phyloP scores from a whole-genome alignment of 2,113 vertebrate genomes.

The Chamaetylas fuelleborni region DNA sequence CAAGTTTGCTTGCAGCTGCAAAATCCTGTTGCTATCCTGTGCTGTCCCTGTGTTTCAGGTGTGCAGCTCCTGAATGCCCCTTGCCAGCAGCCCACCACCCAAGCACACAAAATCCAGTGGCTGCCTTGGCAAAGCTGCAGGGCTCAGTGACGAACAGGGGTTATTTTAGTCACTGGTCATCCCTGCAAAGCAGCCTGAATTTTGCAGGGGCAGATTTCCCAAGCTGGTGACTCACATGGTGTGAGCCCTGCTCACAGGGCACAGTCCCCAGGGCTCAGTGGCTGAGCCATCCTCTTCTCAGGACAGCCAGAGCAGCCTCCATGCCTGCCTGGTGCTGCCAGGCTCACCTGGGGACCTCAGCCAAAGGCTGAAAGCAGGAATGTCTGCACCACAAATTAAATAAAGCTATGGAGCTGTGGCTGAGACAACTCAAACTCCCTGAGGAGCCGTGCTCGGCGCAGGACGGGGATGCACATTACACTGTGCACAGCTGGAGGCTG shows the following conservation, averaged over 20 bases:
- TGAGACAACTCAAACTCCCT: neutral
- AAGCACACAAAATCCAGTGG: neutral
- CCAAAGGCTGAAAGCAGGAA: neutral
- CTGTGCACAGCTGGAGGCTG: neutral
- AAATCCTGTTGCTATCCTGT: neutral
- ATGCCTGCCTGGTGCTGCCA: accelerated
- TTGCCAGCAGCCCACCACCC: neutral
- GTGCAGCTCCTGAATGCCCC: neutral
- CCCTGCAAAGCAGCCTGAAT: neutral
- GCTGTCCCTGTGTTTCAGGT: neutral
- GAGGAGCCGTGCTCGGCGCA: neutral
- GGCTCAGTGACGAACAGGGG: accelerated
- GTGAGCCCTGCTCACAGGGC: neutral
- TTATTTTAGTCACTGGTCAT: neutral
- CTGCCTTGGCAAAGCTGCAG: neutral
- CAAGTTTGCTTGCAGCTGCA: neutral
- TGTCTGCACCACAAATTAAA: neutral
- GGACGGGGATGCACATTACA: neutral
- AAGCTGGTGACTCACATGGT: neutral
- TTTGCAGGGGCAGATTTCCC: neutral
- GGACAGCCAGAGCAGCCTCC: neutral
- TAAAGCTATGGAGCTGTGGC: neutral
- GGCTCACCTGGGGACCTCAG: neutral
- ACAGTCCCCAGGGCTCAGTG: neutral
- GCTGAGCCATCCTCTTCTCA: neutral